Evolutionary conservation across 2,888 invertebrate genomes (phyloP), one percentile per base, ranked within the genome.

Genomic region (Drosophila silvestris): DNA sequence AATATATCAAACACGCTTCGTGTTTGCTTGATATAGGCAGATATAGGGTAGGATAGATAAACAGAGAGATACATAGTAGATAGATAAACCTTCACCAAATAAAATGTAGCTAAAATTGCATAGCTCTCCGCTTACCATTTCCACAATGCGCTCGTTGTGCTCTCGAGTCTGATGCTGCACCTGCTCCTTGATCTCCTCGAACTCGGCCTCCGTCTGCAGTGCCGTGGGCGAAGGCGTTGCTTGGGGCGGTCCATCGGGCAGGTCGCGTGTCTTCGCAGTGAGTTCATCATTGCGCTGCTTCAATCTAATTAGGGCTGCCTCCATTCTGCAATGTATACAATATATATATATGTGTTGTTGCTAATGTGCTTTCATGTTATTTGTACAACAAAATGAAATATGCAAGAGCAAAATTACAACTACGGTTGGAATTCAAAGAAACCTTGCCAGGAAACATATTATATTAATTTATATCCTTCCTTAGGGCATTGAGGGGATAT

Each of bases 221-320:
- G 86, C 78, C 19, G 83, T 90, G 16, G 91, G 83, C 26, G 90
- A 86, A 5, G 83, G 76, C 16, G 82, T 74, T 60, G 74, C 51
- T 5, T 77, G 65, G 14, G 88, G 60, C 69, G 87, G 92, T 14
- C 92, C 93, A 82, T 93, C 93, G 16, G 91, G 79, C 19, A 89
- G 66, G 75, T 93, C 93, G 9, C 85, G 89, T 33, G 91, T 74
- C 60, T 86, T 91, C 59, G 89, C 88, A n/a, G 82, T 87, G 7
- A 93, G 79, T 77, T 93, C 93, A 77, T 93, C 93, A 61, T 93
- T 93, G 16, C 93, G 92, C 61, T 92, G 91, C 79, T 93, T 93
- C 10, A 93, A 80, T 70, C 92, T 91, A 35, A 93, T 92, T 47
- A 93, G 77, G 30, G 93, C 93, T 0, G 91, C 83, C 69, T 93